phyloP scores from a whole-genome alignment of 2,113 vertebrate species.

The Muntiacus muntjak region DNA sequence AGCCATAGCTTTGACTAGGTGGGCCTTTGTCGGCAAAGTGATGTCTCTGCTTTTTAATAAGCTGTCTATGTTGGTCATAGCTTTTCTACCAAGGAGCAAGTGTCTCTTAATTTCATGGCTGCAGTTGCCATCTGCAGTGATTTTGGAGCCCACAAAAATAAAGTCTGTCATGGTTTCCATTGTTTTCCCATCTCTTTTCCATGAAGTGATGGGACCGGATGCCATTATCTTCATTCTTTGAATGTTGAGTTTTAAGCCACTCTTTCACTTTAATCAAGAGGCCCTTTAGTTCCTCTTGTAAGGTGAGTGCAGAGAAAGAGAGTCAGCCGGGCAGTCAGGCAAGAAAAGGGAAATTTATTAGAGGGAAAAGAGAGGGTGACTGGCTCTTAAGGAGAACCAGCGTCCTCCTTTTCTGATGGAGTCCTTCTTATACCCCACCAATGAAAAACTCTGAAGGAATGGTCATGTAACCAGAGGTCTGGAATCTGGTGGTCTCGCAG shows the following conservation, averaged over 20 bases:
- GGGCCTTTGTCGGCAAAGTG: neutral
- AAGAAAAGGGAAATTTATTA: neutral
- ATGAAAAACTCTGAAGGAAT: neutral
- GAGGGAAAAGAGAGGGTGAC: neutral
- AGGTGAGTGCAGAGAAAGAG: neutral
- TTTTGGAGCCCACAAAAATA: neutral
- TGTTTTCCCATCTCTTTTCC: neutral
- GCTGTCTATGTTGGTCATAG: neutral
- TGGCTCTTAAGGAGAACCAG: neutral
- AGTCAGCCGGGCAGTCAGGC: neutral
- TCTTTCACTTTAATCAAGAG: neutral
- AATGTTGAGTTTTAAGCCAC: neutral
- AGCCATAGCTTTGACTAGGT: neutral
- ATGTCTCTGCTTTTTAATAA: neutral
- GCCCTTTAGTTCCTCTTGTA: neutral
- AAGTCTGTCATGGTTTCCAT: neutral
- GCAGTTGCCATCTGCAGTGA: neutral
- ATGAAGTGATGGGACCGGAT: neutral
- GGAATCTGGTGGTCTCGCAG: neutral
- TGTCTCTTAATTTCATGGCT: neutral
- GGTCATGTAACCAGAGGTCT: rapidly evolving
- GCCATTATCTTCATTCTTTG: neutral
- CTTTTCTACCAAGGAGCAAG: neutral
- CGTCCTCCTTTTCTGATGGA: neutral
- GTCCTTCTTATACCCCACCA: neutral